These are phyloP conservation scores for Anoplolepis gracilipes DNA, from an alignment of 1,140 invertebrate species.

Conservation along the genomic window DNA sequence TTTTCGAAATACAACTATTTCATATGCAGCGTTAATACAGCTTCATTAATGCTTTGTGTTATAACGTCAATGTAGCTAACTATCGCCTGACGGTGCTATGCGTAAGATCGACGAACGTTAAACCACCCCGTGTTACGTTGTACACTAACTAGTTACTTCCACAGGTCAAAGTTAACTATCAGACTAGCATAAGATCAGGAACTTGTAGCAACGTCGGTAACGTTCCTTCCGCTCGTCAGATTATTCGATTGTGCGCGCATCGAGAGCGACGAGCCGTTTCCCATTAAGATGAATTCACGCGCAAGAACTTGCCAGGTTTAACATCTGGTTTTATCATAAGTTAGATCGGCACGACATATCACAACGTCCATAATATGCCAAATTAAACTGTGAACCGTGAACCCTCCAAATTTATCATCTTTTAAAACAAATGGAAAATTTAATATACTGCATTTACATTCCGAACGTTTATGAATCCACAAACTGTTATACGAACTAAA, in stretches of 20 bases:
- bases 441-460: conserved; percentile 33
- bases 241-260: conserved; percentile 58
- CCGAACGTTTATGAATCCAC: conserved; percentile 34
- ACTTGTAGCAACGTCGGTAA: conserved; percentile 39
- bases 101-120: conserved; percentile 57
- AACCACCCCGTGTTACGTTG: conserved; percentile 30
- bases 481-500: conserved; percentile 49
- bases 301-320: conserved; percentile 24
- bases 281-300: conserved; percentile 53
- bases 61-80: conserved; percentile 37
- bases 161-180: conserved; percentile 58
- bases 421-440: conserved; percentile 47
- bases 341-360: conserved; percentile 15
- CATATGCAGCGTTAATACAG: conserved; percentile 2
- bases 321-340: conserved; percentile 26
- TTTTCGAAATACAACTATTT: not conserved
- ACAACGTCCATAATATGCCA: conserved; percentile 46
- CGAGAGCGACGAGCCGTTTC: conserved; percentile 51
- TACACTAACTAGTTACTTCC: conserved; percentile 59
- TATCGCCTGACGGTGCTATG: conserved; percentile 35
- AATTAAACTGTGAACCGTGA: conserved; percentile 39
- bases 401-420: conserved; percentile 18
- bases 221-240: conserved; percentile 53
- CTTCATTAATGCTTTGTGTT: conserved; percentile 33
- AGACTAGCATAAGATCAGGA: conserved; percentile 56